Evolutionary conservation across 1,140 invertebrate genomes (phyloP), one percentile per base, ranked within the genome.

Genomic region (Drosophila nigrodunni): DNA sequence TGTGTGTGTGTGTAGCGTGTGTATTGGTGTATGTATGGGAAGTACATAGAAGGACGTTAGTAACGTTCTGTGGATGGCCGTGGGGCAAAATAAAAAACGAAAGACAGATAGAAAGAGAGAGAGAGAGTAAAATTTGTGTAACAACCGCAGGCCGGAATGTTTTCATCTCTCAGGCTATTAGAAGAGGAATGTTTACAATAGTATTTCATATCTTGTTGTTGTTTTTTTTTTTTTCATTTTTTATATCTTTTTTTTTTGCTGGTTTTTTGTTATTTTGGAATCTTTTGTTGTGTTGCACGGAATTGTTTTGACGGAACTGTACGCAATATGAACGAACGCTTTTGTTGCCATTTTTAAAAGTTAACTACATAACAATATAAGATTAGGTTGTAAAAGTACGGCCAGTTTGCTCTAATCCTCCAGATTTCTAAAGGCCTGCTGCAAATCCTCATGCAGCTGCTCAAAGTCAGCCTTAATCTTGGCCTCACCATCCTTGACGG

Each of bases 401-500:
- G 67, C 68, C 75, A 79, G 52, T 54, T 35, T 47, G 68, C 61
- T 91, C 67, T 98, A 99, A 94, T 99, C 99, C 95, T 99, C 99
- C 92, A 99, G 94, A 94, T 99, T 99, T 93, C 99, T 96, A 95
- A 99, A 99, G 82, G 97, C 97, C 91, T 97, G 97, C 90, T 98
- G 97, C 94, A 99, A 98, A 91, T 98, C 97, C 93, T 99, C 98
- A 71, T 98, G 94, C 21, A 99, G 93, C 91, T 98, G 97, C 91
- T 99, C 98, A 92, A 98, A 99, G 90, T 99, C 98, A 50, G 97
- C 95, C 93, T 97, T 98, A 92, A 99, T 99, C 94, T 99, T 99
- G 2, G 95, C 95, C 93, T 99, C 98, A 41, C 98, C 98, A 77
- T 99, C 98, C 94, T 98, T 98, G 7, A 98, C 96, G 41, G 99